Conservation (phyloP, 2,888 invertebrate species). For the Rotaria sp. region DNA sequence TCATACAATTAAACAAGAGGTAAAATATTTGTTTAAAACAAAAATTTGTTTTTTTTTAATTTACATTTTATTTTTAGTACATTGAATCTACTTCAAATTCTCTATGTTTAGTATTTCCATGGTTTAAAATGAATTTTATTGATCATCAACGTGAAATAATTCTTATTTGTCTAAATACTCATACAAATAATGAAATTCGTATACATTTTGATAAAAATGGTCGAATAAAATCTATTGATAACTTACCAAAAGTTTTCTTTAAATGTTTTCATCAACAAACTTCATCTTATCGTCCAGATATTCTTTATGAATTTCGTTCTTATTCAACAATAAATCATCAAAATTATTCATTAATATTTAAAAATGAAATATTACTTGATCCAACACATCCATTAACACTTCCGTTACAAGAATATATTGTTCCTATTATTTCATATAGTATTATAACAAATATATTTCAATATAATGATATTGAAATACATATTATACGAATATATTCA, state of each 20-base stretch:
- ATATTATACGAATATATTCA: neutral
- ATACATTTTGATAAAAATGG: neutral
- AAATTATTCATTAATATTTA: neutral
- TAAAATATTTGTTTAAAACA: neutral
- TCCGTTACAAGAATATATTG: neutral
- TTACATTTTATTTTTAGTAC: neutral
- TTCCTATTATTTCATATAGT: neutral
- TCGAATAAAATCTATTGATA: neutral
- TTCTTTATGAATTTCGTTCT: slow-evolving; percentile 4
- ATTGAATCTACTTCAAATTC: neutral
- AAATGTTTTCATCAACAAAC: slow-evolving; percentile 28
- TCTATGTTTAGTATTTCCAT: neutral
- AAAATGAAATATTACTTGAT: neutral
- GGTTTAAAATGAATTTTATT: slow-evolving; percentile 9
- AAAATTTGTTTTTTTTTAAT: no score
- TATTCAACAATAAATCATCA: neutral
- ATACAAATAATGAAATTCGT: neutral
- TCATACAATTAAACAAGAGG: slow-evolving; percentile 11
- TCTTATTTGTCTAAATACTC: neutral
- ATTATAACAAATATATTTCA: neutral
- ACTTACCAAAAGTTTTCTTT: neutral
- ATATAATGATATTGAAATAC: neutral
- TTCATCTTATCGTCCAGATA: neutral
- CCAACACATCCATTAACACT: slow-evolving; percentile 18
- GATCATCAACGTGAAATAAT: neutral